Percentiles rank a stretch among this genome's conserved stretches.
These are phyloP conservation scores for cattle (Bos taurus) DNA, from an alignment of 2,113 vertebrate species.

Conservation along the genomic window ARS-UCD2.0 NC_037328.1:120316001-120316500, in stretches of 20 bases:
- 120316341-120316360: neutral
- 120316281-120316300: neutral
- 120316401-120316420: neutral
- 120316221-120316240: neutral
- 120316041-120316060: neutral
- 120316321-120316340: neutral
- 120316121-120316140: neutral
- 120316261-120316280: neutral
- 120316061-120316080: conserved; percentile 3
- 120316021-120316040: neutral
- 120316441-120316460: neutral
- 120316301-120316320: neutral
- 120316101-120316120: neutral
- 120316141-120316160: neutral
- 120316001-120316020: neutral
- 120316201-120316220: neutral
- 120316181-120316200: neutral
- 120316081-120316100: neutral
- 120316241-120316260: neutral
- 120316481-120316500: neutral
- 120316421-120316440: neutral
- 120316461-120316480: neutral
- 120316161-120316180: neutral
- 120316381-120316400: neutral
- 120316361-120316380: neutral